Evolutionary conservation across 2,888 invertebrate species (phyloP).

Genomic region (Archips crataeganus): DNA sequence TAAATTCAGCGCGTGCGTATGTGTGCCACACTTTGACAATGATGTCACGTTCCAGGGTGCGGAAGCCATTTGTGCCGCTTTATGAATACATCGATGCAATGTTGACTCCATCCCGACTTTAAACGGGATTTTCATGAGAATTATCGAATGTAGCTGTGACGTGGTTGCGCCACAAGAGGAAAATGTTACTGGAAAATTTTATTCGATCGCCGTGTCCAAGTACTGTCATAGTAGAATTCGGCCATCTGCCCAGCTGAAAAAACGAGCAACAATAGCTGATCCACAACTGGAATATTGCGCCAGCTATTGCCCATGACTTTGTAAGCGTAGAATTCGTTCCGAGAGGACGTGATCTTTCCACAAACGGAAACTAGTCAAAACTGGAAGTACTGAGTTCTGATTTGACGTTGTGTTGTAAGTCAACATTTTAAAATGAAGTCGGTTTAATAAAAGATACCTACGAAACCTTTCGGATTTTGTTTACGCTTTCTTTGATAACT

Average conservation of each 20-base stretch:
- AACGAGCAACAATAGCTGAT: neutral
- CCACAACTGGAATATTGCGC: neutral
- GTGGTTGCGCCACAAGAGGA: neutral
- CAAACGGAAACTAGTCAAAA: neutral
- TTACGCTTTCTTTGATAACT: neutral
- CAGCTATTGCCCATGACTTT: neutral
- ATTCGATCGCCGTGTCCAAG: neutral
- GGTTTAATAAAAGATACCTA: too few species aligned
- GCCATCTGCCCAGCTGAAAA: neutral
- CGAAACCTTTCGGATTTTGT: neutral
- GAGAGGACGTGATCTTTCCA: slow-evolving; percentile 6
- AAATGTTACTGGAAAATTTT: neutral
- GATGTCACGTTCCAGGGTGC: slow-evolving; percentile 33
- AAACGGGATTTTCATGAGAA: slow-evolving; percentile 16
- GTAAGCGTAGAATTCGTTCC: neutral
- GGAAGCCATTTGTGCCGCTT: slow-evolving; percentile 34
- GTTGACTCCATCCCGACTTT: slow-evolving; percentile 17
- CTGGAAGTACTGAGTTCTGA: neutral
- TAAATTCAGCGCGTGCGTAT: slow-evolving; percentile 21
- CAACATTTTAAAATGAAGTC: neutral
- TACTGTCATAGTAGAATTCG: neutral
- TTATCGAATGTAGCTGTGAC: slow-evolving; percentile 6
- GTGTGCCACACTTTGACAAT: slow-evolving; percentile 29
- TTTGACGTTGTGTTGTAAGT: neutral
- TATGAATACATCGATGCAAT: slow-evolving; percentile 37